Evolutionary conservation across 2,888 invertebrate genomes (phyloP), one percentile per base, ranked within the genome.

Genomic region (Trichogramma dendrolimi): DNA sequence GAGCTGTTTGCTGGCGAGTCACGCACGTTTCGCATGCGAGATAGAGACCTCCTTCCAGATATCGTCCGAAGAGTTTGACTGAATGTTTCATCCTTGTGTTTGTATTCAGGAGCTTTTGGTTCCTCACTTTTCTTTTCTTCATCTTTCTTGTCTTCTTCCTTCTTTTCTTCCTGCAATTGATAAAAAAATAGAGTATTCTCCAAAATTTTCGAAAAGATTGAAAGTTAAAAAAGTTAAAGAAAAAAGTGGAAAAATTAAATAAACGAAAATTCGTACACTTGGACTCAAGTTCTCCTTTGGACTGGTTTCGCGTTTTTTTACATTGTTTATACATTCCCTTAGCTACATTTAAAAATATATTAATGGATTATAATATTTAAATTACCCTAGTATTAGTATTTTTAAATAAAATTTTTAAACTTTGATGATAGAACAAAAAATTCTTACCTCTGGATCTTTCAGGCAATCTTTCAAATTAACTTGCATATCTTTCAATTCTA

Each of bases 1-100:
- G 78, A 78, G 48, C 72, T 75, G 51, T 77, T 77, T 3, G 78
- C 75, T 1, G 79, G 71, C 11, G 69, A 68, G 8, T 78, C 75
- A 2, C 73, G 68, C 3, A 75, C 70, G 41, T 75, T 70, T 39
- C 73, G 70, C 68, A 76, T 66, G 48, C 77, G 72, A 62, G 70
- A 70, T 4, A 79, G 64, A 4, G 77, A 75, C 51, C 71, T 71
- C 43, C 79, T 74, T 14, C 77, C 78, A 3, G 77, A 73, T 11
- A 79, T 75, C 40, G 67, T 75, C 55, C 78, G 71, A 43, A 79
- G 59, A 1, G 79, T 76, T 49, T 72, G 72, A 1, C 79, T 79
- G 41, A 78, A 79, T 4, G 79, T 78, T 52, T 68, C 40, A 55
- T 77, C 73, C 47, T 67, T 72, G 47, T 65, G 64, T 4, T 11